Evolutionary conservation across 2,113 vertebrate species (phyloP).

Genomic region (Drymodes brunneopygia): DNA sequence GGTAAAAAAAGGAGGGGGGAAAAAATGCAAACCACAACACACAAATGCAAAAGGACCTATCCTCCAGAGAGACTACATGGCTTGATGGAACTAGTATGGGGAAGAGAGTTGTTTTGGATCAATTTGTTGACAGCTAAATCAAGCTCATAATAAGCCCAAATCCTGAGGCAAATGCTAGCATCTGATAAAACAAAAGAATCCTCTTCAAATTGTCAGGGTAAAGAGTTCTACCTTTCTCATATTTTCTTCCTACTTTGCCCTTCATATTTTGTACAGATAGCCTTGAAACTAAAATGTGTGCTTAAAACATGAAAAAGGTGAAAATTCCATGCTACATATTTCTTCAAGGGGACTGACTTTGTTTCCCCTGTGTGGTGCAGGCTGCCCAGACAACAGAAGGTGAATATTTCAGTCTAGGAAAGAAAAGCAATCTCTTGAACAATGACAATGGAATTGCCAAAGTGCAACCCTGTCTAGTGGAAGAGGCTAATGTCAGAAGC

Average conservation of each 20-base stretch:
- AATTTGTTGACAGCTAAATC: background rate
- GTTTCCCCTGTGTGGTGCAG: background rate
- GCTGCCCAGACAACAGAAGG: too few relatives aligned
- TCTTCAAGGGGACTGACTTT: background rate
- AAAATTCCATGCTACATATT: background rate
- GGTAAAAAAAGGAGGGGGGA: rapidly evolving
- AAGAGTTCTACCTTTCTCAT: background rate
- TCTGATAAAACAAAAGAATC: background rate
- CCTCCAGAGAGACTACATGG: background rate
- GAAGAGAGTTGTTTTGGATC: background rate
- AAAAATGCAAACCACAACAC: background rate
- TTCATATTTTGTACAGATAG: rapidly evolving
- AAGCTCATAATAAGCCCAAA: background rate
- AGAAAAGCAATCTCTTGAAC: background rate
- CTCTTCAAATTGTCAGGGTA: background rate
- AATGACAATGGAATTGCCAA: too few relatives aligned
- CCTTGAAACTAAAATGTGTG: background rate
- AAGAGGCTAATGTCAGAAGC: background rate
- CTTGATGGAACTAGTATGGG: background rate
- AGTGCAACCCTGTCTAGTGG: background rate
- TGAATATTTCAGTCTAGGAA: background rate
- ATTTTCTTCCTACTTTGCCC: background rate
- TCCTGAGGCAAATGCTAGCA: background rate
- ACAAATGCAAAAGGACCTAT: background rate
- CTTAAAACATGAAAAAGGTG: background rate